phyloP scores from a whole-genome alignment of 2,888 invertebrate genomes.

The Parnassius mnemosyne region DNA sequence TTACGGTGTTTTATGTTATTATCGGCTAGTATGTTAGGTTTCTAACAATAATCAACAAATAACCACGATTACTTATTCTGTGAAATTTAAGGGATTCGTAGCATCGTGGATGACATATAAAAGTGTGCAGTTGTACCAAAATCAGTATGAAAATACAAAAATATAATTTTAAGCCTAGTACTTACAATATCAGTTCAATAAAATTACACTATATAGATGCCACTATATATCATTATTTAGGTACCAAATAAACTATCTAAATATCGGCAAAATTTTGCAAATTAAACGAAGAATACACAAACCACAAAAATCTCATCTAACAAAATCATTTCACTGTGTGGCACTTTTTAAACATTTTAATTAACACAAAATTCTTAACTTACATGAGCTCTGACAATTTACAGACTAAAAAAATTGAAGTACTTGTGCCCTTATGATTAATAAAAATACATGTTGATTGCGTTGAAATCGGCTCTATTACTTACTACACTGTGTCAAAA shows the following conservation, averaged over 20 bases:
- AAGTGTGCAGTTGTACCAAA: conserved; percentile 13
- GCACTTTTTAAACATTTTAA: conserved; percentile 36
- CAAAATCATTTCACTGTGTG: conserved; percentile 33
- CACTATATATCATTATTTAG: conserved; percentile 35
- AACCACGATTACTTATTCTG: too few relatives aligned
- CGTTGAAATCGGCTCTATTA: too few relatives aligned
- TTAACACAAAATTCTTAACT: conserved; percentile 29
- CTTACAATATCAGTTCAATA: conserved; percentile 68
- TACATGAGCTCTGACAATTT: conserved; percentile 36
- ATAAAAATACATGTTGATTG: conserved; percentile 5
- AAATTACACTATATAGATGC: conserved; percentile 39
- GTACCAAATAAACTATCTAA: conserved; percentile 40
- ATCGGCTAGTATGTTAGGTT: too few relatives aligned
- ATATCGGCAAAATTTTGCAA: conserved; percentile 38
- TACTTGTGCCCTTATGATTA: conserved; percentile 57
- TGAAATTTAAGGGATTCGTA: too few relatives aligned
- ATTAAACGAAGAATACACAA: conserved; percentile 31
- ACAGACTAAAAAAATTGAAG: conserved; percentile 47
- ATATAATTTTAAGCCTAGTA: conserved; percentile 48
- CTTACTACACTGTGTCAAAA: too few relatives aligned
- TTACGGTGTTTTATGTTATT: too few relatives aligned
- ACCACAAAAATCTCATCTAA: conserved; percentile 33
- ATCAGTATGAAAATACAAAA: conserved; percentile 23
- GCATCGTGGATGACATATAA: not conserved
- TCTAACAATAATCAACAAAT: too few relatives aligned